Evolutionary conservation across 2,888 invertebrate species (phyloP).

Genomic region (Orchesellides sinensis): DNA sequence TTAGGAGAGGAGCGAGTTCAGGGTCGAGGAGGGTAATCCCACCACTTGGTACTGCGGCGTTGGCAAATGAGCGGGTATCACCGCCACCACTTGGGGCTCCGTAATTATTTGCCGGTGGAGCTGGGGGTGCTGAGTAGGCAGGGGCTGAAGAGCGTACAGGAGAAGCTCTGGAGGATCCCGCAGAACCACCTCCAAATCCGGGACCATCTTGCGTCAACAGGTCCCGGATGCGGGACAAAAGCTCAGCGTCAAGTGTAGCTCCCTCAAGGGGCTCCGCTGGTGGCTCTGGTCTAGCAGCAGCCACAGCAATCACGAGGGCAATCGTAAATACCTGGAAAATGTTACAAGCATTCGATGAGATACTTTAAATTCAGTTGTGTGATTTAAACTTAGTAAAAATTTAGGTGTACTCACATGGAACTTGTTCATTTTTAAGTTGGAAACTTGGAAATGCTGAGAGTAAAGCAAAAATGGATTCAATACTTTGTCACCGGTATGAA

Average conservation of each 20-base stretch:
- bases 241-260: slow-evolving; percentile 31
- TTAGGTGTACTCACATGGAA: neutral
- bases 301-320: neutral
- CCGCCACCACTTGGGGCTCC: neutral
- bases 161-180: neutral
- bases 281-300: neutral
- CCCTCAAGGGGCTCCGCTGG: slow-evolving; percentile 41
- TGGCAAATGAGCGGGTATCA: neutral
- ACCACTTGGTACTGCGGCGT: neutral
- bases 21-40: slow-evolving; percentile 29
- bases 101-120: slow-evolving; percentile 3
- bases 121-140: slow-evolving; percentile 4
- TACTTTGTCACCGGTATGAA: neutral
- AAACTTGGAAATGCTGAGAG: neutral
- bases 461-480: neutral
- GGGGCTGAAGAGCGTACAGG: neutral
- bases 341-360: too few relatives aligned
- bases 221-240: slow-evolving; percentile 31
- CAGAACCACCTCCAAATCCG: neutral
- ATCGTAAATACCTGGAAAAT: neutral
- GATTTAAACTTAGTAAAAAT: neutral
- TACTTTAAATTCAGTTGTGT: neutral
- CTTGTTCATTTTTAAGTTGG: neutral
- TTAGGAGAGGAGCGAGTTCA: slow-evolving; percentile 38
- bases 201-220: slow-evolving; percentile 24